Evolutionary conservation across 1,140 invertebrate genomes (phyloP).

Genomic region (Stratiolaelaps scimitus): DNA sequence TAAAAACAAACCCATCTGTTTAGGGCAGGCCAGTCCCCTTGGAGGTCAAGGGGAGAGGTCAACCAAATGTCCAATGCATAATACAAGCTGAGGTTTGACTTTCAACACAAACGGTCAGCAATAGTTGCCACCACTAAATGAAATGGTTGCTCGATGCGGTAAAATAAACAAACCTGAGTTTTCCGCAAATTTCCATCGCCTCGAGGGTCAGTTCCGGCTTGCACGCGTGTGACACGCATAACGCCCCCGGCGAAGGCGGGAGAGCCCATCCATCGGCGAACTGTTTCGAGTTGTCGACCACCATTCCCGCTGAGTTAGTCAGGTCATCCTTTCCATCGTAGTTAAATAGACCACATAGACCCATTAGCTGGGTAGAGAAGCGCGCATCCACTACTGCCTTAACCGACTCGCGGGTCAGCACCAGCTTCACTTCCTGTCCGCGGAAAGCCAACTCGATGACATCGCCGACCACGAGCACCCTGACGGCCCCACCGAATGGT

Average conservation of each 20-base stretch:
- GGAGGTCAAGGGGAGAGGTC: no score
- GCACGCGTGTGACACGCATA: slow-evolving; percentile 18
- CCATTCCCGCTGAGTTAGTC: slow-evolving; percentile 51
- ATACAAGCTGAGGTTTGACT: no score
- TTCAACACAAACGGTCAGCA: no score
- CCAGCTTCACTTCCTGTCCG: slow-evolving; percentile 51
- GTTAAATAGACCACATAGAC: slow-evolving; percentile 63
- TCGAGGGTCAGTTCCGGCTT: background rate
- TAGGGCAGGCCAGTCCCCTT: no score
- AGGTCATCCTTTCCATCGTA: slow-evolving; percentile 53
- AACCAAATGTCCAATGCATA: no score
- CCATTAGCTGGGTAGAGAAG: slow-evolving; percentile 52
- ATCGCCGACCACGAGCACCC: slow-evolving; percentile 54
- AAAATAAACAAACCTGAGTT: background rate
- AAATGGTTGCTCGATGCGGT: no score
- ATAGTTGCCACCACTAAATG: no score
- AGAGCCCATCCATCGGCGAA: slow-evolving; percentile 59
- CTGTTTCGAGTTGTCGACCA: slow-evolving; percentile 50
- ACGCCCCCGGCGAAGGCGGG: background rate
- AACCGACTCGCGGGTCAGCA: slow-evolving; percentile 51
- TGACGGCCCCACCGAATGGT: slow-evolving; percentile 52
- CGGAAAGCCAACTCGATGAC: slow-evolving; percentile 56
- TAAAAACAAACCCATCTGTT: no score
- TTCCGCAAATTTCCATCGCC: background rate
- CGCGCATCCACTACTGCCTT: slow-evolving; percentile 43